These are phyloP conservation scores for Halyomorpha halys DNA, from an alignment of 1,140 invertebrate genomes.

Conservation along the genomic window DNA sequence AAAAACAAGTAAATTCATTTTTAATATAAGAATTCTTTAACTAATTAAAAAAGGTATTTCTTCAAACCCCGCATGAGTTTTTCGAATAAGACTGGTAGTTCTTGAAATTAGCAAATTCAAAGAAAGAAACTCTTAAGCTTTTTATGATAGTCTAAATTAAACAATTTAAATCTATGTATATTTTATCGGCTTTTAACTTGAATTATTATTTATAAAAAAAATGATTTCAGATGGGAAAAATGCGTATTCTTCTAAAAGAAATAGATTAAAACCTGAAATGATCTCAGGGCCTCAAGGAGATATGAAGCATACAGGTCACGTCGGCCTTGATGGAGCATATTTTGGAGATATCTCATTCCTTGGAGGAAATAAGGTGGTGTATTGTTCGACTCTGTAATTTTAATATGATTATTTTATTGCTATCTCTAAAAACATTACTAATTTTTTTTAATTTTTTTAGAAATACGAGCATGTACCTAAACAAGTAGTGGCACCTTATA, in stretches of 20 bases:
- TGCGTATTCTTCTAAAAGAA: conserved; percentile 48
- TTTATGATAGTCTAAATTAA: no score
- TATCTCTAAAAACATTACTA: conserved; percentile 21
- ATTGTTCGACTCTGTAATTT: not conserved
- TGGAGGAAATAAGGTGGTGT: conserved; percentile 48
- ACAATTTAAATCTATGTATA: no score
- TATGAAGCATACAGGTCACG: conserved; percentile 92
- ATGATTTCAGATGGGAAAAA: conserved; percentile 40
- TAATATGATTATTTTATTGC: no score
- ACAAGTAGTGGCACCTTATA: conserved; percentile 78
- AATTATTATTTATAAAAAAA: no score
- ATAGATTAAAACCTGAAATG: conserved; percentile 78
- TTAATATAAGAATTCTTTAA: no score
- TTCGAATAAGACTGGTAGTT: no score
- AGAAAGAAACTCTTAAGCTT: no score
- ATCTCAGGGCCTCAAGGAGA: conserved; percentile 94
- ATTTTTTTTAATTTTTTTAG: conserved; percentile 23
- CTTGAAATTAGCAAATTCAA: no score
- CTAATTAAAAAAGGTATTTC: no score
- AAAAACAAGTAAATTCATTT: no score
- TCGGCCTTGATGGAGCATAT: conserved; percentile 90
- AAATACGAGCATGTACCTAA: conserved; percentile 67
- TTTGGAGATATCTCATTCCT: conserved; percentile 91
- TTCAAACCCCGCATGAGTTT: no score
- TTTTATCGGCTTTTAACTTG: no score